A percentile compares a stretch with the other conserved stretches of the same genome.
Conservation (phyloP, 2,113 vertebrate genomes). For the Rutilus rutilus region DNA sequence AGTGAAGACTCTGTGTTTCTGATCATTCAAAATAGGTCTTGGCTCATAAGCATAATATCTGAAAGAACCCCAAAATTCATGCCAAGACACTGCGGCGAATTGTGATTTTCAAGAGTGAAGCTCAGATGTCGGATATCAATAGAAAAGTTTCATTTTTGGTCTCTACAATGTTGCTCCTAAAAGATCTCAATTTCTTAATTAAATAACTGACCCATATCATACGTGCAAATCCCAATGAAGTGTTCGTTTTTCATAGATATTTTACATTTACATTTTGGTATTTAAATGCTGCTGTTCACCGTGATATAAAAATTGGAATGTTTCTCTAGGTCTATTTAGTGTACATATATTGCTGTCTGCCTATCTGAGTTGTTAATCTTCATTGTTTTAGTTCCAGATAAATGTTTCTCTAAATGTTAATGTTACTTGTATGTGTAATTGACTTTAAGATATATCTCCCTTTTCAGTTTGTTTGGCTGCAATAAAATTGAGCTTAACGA, state of each 20-base stretch:
- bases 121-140: not conserved
- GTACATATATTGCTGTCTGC: not conserved
- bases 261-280: no score
- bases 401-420: not conserved
- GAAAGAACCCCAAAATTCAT: not conserved
- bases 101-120: not conserved
- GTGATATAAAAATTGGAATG: not conserved
- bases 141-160: not conserved
- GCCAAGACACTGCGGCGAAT: not conserved
- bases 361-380: not conserved
- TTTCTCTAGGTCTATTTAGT: not conserved
- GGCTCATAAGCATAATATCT: slow-evolving; percentile 1
- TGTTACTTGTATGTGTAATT: not conserved
- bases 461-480: not conserved
- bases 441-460: not conserved
- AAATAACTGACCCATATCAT: not conserved
- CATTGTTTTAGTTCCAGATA: not conserved
- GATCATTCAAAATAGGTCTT: not conserved
- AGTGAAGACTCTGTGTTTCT: slow-evolving; percentile 13
- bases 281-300: not conserved
- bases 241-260: not conserved
- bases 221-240: not conserved
- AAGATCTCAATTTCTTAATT: not conserved
- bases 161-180: not conserved
- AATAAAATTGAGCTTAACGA: not conserved